These are phyloP conservation scores for Torymus auratus DNA, from an alignment of 2,888 invertebrate genomes.

Conservation along the genomic window DNA sequence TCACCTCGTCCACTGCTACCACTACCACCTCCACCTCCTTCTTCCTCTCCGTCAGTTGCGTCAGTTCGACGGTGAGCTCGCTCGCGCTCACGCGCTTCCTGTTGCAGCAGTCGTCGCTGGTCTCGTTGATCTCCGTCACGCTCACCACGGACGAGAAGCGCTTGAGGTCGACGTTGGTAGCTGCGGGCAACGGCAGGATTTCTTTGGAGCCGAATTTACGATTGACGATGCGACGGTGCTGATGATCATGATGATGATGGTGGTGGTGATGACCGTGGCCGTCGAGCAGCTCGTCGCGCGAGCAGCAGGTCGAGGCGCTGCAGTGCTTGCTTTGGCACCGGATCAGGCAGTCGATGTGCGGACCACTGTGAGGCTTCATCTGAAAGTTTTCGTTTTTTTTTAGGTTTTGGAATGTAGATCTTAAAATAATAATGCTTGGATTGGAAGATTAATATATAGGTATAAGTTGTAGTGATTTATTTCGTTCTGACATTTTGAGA, in stretches of 20 bases:
- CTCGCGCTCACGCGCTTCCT: constrained; percentile 6
- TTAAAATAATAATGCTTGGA: no score
- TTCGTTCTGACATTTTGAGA: no score
- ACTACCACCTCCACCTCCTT: no score
- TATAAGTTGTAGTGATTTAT: no score
- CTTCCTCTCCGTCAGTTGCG: no score
- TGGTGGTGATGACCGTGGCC: constrained; percentile 17
- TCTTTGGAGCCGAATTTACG: constrained; percentile 66
- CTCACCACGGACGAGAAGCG: constrained; percentile 57
- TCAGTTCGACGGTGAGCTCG: constrained; percentile 22
- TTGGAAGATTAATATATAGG: no score
- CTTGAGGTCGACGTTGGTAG: constrained; percentile 58
- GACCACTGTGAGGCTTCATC: constrained; percentile 65
- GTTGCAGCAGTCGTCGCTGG: background rate
- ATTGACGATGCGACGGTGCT: constrained; percentile 44
- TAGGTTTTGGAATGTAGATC: background rate
- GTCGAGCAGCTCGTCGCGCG: constrained; percentile 63
- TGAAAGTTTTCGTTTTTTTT: constrained; percentile 50
- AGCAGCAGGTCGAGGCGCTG: constrained; percentile 70
- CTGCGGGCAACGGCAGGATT: constrained; percentile 58
- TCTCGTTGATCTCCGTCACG: constrained; percentile 57
- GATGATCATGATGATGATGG: constrained; percentile 24
- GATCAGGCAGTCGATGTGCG: constrained; percentile 70
- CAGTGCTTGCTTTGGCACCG: constrained; percentile 71
- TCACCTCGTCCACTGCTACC: no score